phyloP scores from a whole-genome alignment of 2,113 vertebrate genomes.

The Pogonocichla stellata region DNA sequence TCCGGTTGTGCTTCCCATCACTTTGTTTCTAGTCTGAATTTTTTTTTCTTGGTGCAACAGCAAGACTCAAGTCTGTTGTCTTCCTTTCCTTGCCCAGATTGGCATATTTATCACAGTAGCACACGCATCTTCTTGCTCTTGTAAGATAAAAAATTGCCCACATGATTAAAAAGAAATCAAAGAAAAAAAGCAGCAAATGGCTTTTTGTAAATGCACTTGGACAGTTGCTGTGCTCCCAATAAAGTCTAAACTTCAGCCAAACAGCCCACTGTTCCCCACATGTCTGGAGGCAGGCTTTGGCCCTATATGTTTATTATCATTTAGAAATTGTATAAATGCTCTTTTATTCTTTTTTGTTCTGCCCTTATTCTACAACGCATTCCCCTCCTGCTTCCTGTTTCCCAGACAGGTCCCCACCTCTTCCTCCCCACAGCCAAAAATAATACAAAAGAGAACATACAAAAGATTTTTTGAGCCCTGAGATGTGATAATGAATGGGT shows the following conservation, averaged over 20 bases:
- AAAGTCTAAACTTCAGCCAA: neutral
- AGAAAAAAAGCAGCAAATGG: neutral
- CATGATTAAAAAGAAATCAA: neutral
- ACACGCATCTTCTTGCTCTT: neutral
- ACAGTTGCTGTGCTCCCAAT: neutral
- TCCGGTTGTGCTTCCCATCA: slow-evolving; percentile 4
- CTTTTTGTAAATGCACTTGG: neutral
- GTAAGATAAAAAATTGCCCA: slow-evolving; percentile 18
- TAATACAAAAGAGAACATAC: slow-evolving; percentile 49
- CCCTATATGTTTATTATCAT: slow-evolving; percentile 21
- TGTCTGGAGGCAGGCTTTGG: neutral
- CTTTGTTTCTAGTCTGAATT: neutral
- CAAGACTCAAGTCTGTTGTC: neutral
- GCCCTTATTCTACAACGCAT: slow-evolving; percentile 12
- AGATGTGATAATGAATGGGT: slow-evolving; percentile 32
- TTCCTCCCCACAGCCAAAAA: slow-evolving; percentile 60
- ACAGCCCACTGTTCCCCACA: neutral
- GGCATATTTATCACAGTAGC: neutral
- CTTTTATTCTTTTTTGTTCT: slow-evolving; percentile 38
- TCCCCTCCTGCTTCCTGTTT: slow-evolving; percentile 59
- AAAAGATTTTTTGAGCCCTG: slow-evolving; percentile 38
- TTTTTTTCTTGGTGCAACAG: neutral
- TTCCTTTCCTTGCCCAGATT: neutral
- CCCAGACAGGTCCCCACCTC: slow-evolving; percentile 51
- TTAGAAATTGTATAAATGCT: slow-evolving; percentile 25